Percentiles rank a stretch among this genome's conserved stretches.
phyloP scores from a whole-genome alignment of 2,113 vertebrate species.

The Mobula hypostoma region DNA sequence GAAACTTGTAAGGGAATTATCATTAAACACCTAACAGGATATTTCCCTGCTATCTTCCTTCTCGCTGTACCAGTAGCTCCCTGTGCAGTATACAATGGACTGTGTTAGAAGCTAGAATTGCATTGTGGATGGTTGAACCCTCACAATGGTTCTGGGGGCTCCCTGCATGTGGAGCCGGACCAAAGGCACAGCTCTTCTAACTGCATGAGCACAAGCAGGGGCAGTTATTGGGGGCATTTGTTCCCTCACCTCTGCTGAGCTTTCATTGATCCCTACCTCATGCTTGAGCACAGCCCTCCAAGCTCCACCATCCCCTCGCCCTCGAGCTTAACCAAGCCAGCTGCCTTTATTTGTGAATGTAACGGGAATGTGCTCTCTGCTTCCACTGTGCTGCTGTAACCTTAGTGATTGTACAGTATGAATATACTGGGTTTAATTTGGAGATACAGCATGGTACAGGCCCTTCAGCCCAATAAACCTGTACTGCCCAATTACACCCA shows the following conservation, averaged over 20 bases:
- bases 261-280: background rate
- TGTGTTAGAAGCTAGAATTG: background rate
- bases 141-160: background rate
- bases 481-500: no score
- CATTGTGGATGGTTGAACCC: background rate
- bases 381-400: background rate
- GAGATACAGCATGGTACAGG: no score
- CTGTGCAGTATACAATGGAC: background rate
- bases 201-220: background rate
- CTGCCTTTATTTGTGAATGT: background rate
- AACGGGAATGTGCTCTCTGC: background rate
- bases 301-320: background rate
- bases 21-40: background rate
- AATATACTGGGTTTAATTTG: background rate
- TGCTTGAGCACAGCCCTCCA: background rate
- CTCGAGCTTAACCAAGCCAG: background rate
- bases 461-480: no score
- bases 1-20: background rate
- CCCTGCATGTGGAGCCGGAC: background rate
- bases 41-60: background rate
- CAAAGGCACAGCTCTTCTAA: background rate
- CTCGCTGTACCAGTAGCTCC: background rate
- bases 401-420: background rate
- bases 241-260: background rate
- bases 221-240: no score